Conservation (phyloP, 2,797 vertebrate species). For the Platalea minor region DNA sequence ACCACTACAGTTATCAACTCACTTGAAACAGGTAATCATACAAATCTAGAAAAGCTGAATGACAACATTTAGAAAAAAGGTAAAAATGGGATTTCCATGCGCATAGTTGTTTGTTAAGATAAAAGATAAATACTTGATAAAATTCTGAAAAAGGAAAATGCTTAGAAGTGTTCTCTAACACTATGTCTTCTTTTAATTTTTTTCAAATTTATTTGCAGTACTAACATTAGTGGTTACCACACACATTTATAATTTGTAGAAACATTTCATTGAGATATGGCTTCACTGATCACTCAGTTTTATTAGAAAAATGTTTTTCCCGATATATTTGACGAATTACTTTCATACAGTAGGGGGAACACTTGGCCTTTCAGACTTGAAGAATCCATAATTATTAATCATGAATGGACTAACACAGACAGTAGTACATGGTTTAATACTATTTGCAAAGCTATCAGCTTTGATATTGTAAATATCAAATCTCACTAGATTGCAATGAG, state of each 20-base stretch:
- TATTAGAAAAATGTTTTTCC: background rate
- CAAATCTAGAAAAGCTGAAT: background rate
- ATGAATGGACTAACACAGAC: background rate
- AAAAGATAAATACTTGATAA: background rate
- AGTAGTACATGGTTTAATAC: background rate
- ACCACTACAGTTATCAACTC: background rate
- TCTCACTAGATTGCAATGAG: background rate
- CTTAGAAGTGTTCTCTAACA: background rate
- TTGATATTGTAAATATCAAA: slow-evolving; percentile 2
- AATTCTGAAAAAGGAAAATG: background rate
- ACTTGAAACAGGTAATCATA: background rate
- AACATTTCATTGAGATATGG: background rate
- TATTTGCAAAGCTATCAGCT: background rate
- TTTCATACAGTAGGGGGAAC: background rate
- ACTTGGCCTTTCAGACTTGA: background rate
- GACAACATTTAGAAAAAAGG: background rate
- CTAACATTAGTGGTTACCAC: background rate
- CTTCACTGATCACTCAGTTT: background rate
- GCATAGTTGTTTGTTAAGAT: background rate
- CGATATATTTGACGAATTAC: background rate
- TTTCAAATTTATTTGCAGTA: background rate
- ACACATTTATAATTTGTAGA: background rate
- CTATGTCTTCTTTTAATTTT: background rate
- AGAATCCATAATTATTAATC: background rate
- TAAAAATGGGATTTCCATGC: background rate